phyloP scores from a whole-genome alignment of 2,888 invertebrate species.

The Rutpela maculata region DNA sequence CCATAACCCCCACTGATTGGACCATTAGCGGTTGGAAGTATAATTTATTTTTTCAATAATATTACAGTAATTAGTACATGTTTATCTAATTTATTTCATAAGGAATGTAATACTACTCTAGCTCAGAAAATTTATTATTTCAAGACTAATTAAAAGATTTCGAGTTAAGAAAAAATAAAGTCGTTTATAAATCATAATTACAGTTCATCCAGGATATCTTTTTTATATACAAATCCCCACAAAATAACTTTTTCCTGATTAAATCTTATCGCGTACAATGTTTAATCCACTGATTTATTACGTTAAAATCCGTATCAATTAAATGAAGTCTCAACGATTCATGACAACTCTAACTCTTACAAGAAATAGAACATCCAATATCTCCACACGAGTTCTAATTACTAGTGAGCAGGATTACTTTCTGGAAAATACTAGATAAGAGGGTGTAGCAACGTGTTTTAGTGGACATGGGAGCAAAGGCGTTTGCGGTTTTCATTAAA shows the following conservation, averaged over 20 bases:
- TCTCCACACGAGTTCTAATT: slow-evolving; percentile 9
- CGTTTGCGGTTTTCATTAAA: not conserved
- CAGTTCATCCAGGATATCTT: not conserved
- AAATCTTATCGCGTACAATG: not conserved
- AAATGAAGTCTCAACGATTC: not conserved
- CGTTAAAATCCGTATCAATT: slow-evolving; percentile 8
- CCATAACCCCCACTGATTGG: no score
- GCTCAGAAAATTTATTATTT: no score
- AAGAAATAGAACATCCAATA: not conserved
- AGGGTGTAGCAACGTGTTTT: slow-evolving; percentile 10
- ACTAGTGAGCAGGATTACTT: slow-evolving; percentile 8
- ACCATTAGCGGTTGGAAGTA: no score
- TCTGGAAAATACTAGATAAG: slow-evolving; percentile 20
- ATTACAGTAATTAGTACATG: no score
- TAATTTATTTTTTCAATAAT: no score
- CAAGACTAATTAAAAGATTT: no score
- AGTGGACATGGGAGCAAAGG: not conserved
- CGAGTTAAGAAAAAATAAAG: not conserved
- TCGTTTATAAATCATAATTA: slow-evolving; percentile 15
- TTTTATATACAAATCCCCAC: slow-evolving; percentile 5
- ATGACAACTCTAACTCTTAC: not conserved
- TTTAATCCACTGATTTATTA: slow-evolving; percentile 23
- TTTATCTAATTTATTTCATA: no score
- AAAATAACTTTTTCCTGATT: slow-evolving; percentile 2
- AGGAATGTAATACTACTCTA: no score